phyloP scores from a whole-genome alignment of 2,113 vertebrate species.

The Aramus guarauna region DNA sequence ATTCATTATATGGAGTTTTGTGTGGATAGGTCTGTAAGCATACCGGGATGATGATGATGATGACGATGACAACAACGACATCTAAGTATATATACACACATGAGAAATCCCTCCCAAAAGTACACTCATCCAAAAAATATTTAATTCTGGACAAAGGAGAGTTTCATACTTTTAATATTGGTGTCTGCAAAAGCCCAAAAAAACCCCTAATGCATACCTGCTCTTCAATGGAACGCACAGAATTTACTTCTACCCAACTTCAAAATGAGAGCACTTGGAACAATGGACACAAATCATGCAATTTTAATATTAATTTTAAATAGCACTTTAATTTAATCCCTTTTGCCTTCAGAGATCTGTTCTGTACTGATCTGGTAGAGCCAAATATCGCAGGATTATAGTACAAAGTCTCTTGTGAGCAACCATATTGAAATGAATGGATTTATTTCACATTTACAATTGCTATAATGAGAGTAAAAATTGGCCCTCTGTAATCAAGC shows the following conservation, averaged over 20 bases:
- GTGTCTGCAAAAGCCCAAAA: not conserved
- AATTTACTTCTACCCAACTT: not conserved
- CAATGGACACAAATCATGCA: not conserved
- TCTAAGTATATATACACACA: not conserved
- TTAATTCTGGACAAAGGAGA: not conserved
- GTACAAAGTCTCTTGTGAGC: not conserved
- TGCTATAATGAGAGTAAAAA: not conserved
- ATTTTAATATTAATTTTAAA: not conserved
- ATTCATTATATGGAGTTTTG: not conserved
- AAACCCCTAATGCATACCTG: not conserved
- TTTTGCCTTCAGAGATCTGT: not conserved
- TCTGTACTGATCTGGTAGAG: not conserved
- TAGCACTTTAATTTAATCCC: not conserved
- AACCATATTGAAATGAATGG: not conserved
- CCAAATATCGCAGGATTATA: not conserved
- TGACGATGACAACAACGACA: no score
- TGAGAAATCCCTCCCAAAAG: not conserved
- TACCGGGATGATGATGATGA: not conserved
- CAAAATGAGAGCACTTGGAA: not conserved
- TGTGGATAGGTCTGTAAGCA: not conserved
- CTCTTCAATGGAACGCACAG: not conserved
- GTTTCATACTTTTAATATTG: not conserved
- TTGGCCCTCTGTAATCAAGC: not conserved
- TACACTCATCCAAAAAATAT: not conserved
- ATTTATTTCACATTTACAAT: not conserved